Conservation (phyloP, 2,797 vertebrate genomes). For the Hozukius guyotensis region DNA sequence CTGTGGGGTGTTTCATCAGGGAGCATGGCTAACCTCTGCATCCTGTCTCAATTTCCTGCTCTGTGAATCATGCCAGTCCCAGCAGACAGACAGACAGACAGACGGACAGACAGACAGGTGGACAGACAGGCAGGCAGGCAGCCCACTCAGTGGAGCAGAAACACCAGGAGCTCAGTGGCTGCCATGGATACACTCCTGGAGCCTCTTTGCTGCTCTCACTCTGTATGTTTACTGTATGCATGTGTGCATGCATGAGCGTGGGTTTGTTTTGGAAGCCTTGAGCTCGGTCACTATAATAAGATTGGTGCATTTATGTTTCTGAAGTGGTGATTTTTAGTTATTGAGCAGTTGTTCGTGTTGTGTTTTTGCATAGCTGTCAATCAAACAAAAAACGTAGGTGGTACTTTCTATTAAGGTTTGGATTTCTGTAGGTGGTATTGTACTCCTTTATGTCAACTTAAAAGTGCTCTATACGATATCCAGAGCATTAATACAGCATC, state of each 20-base stretch:
- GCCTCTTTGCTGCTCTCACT: conserved; percentile 54
- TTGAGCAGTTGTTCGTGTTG: neutral
- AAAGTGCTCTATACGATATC: neutral
- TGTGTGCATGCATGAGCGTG: conserved; percentile 55
- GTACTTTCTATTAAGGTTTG: neutral
- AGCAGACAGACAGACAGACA: conserved; percentile 48
- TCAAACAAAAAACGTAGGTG: neutral
- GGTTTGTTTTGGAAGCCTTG: conserved; percentile 42
- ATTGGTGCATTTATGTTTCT: conserved; percentile 3
- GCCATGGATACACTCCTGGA: conserved; percentile 79
- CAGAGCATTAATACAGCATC: neutral
- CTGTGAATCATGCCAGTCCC: conserved; percentile 70
- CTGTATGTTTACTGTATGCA: conserved; percentile 58
- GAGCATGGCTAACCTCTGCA: conserved; percentile 59
- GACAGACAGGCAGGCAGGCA: conserved; percentile 48
- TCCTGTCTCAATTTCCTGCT: conserved; percentile 75
- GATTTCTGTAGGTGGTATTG: neutral
- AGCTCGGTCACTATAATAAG: conserved; percentile 21
- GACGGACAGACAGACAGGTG: conserved; percentile 9
- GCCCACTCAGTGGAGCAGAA: conserved; percentile 76
- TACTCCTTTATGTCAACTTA: neutral
- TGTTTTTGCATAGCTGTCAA: neutral
- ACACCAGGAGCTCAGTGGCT: conserved; percentile 73
- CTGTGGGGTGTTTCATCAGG: conserved; percentile 42
- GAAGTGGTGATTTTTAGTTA: neutral